Evolutionary conservation across 2,113 vertebrate genomes (phyloP).

Genomic region (Microtus ochrogaster): DNA sequence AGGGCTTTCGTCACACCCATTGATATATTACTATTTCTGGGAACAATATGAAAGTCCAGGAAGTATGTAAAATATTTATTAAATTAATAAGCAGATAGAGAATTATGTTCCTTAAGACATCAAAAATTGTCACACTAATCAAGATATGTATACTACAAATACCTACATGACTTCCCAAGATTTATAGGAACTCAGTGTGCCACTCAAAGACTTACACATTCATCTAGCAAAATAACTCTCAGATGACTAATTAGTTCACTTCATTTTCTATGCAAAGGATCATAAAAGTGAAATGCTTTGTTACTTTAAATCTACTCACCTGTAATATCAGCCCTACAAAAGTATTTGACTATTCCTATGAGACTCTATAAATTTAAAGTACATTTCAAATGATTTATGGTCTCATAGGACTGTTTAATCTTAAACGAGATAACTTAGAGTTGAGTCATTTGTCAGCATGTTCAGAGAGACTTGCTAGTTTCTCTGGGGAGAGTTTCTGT

Average conservation of each 20-base stretch:
- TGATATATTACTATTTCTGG: not conserved
- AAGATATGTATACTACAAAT: not conserved
- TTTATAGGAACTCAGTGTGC: not conserved
- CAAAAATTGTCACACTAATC: not conserved
- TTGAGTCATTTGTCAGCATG: conserved; percentile 9
- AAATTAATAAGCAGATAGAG: not conserved
- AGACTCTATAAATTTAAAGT: conserved; percentile 2
- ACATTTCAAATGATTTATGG: conserved; percentile 42
- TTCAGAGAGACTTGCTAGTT: not conserved
- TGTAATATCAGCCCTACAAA: not conserved
- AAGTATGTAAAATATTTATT: conserved; percentile 10
- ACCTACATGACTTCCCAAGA: not conserved
- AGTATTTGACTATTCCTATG: not conserved
- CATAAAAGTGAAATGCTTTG: conserved; percentile 6
- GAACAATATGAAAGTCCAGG: not conserved
- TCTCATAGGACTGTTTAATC: not conserved
- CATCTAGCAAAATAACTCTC: not conserved
- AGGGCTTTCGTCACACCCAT: not conserved
- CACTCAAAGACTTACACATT: not conserved
- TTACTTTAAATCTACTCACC: not conserved
- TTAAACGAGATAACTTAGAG: not conserved
- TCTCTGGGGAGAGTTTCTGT: conserved; percentile 37
- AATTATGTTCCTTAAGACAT: not conserved
- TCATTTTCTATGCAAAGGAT: conserved; percentile 14
- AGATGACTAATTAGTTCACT: not conserved